Evolutionary conservation across 2,888 invertebrate species (phyloP).

Genomic region (Eilema caniola): DNA sequence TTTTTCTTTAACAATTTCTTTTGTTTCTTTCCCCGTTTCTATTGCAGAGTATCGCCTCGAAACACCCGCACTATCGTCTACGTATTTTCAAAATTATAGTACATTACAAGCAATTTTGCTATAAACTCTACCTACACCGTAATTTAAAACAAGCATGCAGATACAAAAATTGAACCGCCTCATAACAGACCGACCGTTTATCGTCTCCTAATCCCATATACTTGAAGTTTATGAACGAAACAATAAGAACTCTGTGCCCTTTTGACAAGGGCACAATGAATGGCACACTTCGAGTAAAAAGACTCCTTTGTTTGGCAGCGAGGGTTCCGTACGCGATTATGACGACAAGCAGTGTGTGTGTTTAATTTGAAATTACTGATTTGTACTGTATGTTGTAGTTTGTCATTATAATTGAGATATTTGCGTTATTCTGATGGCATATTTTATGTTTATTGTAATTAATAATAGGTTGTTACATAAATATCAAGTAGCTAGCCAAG

Average conservation of each 20-base stretch:
- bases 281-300: constrained; percentile 62
- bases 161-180: constrained; percentile 17
- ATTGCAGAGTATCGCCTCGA: too few relatives aligned
- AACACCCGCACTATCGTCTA: too few relatives aligned
- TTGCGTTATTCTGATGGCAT: not conserved
- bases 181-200: constrained; percentile 32
- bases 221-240: constrained; percentile 53
- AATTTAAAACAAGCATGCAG: constrained; percentile 4
- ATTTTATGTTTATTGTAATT: not conserved
- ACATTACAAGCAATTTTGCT: not conserved
- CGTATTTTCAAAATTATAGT: not conserved
- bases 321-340: constrained; percentile 61
- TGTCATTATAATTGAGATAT: not conserved
- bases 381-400: not conserved
- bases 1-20: not conserved
- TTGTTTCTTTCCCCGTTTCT: not conserved
- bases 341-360: constrained; percentile 13
- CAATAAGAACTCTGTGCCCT: constrained; percentile 69
- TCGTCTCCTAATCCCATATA: constrained; percentile 49
- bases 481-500: too few relatives aligned
- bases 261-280: constrained; percentile 66
- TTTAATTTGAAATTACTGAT: not conserved
- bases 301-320: constrained; percentile 46
- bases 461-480: too few relatives aligned
- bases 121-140: not conserved